Base-by-base conservation (phyloP, 2,113 vertebrate genomes). In the Cheilinus undulatus region DNA sequence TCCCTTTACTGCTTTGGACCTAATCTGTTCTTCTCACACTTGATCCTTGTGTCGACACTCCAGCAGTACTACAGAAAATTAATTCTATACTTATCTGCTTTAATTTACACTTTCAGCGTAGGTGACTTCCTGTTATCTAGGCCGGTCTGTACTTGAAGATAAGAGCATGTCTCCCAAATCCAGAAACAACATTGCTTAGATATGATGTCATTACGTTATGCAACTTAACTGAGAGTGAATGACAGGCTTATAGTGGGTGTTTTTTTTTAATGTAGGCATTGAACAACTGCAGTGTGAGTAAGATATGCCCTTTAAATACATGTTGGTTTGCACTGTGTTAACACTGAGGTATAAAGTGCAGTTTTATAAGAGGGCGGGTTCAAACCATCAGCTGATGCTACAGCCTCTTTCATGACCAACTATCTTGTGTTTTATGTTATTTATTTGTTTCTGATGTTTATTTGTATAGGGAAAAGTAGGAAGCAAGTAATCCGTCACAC, bases 1-100 rank as follows among this genome's bases (percentile, higher is more conserved):
- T 73, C 83, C 73, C 82, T 80, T 68, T 74, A 78, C 63, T 27
- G 51, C 72, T 71, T 30, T 22, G 43, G 70, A 73, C 50, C 45
- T 50, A 10, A 40, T 15, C 51, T 45, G 50, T 36, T 13, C 3
- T 45, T 30, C 10, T 62, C 23, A 43, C 45, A 36, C 38, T 43
- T 2, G 19, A 54, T 43, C 48, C 50, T 12, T 30, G 45, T 46
- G 30, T 62, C 24, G 22, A 15, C 45, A 52, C 38, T 13, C 61
- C 60, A 48, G 4, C 3, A 20, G 20, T 0, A 28, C 46, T 24
- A 20, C 43, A 52, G 28, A 40, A 62, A 56, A 32, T 2, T 24
- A 14, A 53, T 53, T 26, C 17, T 38, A 43, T 8, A n/a, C 48
- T 20, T 17, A 54, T 23, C 19, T 4, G 56, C 15, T 68, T 51